phyloP scores from a whole-genome alignment of 1,140 invertebrate species.

The Hermetia illucens region DNA sequence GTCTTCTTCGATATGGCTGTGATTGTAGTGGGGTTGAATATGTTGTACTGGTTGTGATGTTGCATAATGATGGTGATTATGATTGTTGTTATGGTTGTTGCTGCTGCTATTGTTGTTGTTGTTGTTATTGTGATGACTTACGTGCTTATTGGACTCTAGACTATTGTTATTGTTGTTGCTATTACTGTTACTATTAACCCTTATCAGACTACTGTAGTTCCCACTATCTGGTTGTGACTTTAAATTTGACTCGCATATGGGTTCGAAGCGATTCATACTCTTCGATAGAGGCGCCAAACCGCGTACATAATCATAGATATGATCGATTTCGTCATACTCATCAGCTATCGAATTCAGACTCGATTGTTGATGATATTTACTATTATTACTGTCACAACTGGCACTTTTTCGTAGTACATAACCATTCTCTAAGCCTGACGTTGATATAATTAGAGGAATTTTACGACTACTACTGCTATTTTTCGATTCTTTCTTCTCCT shows the following conservation, averaged over 20 bases:
- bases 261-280: constrained; percentile 44
- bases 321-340: constrained; percentile 92
- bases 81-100: constrained; percentile 2
- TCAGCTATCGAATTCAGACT: constrained; percentile 44
- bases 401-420: constrained; percentile 54
- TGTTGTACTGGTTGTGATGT: constrained; percentile 4
- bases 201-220: constrained; percentile 27
- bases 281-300: constrained; percentile 81
- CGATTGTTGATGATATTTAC: constrained; percentile 20
- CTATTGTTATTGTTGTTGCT: constrained; percentile 13
- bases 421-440: constrained; percentile 31
- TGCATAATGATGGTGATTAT: background rate
- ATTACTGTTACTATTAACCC: constrained; percentile 13
- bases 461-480: constrained; percentile 22
- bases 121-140: constrained; percentile 13
- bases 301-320: constrained; percentile 90
- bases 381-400: constrained; percentile 45
- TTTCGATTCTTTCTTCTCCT: constrained; percentile 31
- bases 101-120: constrained; percentile 16
- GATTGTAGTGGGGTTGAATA: constrained; percentile 37
- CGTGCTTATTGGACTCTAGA: constrained; percentile 25
- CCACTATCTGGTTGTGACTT: constrained; percentile 20
- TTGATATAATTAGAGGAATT: constrained; percentile 28
- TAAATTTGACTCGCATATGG: constrained; percentile 31
- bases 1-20: constrained; percentile 37